Base-by-base conservation (phyloP, 1,140 invertebrate species). In the Leptestheria dahalacensis region DNA sequence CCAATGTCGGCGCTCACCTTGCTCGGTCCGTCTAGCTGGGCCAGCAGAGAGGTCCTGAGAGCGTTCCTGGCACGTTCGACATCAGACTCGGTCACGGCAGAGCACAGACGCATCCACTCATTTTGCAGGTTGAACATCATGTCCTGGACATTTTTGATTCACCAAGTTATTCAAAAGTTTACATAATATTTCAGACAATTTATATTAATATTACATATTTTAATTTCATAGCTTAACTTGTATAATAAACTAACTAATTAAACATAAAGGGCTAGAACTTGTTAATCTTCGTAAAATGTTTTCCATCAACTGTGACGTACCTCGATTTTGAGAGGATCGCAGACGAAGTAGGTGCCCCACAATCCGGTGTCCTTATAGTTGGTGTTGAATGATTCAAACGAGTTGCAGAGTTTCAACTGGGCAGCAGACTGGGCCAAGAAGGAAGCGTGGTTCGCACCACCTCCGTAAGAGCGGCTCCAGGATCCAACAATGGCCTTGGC, bases 351-450 rank as follows among this genome's bases (percentile, higher is more conserved):
- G 61, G 97, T 83, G 48, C 90, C 96, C 96, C 96, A 98, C 0
- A 99, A 79, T 28, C 97, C 97, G 56, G 96, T 99, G 70, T 99
- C 97, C 71, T 96, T 96, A 75, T 99, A 99, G 75, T 93, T 98
- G 12, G 96, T 98, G 72, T 98, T 99, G 76, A 99, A 99, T 33
- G 92, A 92, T 72, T 97, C 93, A 78, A 92, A 99, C 68, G 87
- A 94, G 73, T 98, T 91, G 64, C 87, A 90, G 1, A 93, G 74
- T 61, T 81, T 65, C n/a, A 75, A 76, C 63, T 80, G 73, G 26
- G 82, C 82, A 46, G 83, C 79, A 54, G 79, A 80, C 67, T 82
- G 78, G 1, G 91, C 92, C 55, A 98, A 75, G 59, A 74, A 79
- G 15, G 86, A 91, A 21, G 90, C 85, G 65, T 92, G 88, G 69